These are phyloP conservation scores for Urocitellus parryii DNA, from an alignment of 2,113 vertebrate genomes.

Conservation along the genomic window DNA sequence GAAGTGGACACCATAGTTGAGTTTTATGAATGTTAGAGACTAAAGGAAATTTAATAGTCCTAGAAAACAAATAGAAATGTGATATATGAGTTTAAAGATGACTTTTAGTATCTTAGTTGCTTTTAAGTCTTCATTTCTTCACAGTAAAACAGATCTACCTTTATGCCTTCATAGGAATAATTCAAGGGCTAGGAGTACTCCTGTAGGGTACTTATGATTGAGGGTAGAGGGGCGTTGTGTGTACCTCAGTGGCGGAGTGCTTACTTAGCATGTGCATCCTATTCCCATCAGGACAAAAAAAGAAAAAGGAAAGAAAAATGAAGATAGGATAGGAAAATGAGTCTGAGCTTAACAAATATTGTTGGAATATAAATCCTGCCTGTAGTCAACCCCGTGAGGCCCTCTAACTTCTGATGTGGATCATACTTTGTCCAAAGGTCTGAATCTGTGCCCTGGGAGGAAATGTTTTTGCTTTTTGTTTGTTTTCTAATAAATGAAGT, in stretches of 20 bases:
- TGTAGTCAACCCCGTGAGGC: not conserved
- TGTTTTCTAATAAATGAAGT: not conserved
- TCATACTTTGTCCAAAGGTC: not conserved
- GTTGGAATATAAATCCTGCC: not conserved
- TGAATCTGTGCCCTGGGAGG: not conserved
- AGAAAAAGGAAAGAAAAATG: not conserved
- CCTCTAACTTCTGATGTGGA: not conserved
- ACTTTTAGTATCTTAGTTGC: not conserved
- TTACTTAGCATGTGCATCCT: not conserved
- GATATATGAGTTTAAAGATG: not conserved
- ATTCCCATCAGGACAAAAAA: not conserved
- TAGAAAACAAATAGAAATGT: not conserved
- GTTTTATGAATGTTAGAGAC: not conserved
- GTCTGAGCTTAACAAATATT: not conserved
- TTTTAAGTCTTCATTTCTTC: not conserved
- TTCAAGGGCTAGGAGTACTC: not conserved
- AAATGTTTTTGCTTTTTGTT: not conserved
- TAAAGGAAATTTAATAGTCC: not conserved
- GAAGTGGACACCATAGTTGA: not conserved
- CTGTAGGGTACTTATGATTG: not conserved
- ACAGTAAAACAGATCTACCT: not conserved
- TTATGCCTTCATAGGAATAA: not conserved
- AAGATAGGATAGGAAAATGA: not conserved
- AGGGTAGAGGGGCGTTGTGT: not conserved
- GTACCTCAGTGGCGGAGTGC: not conserved